phyloP scores from a whole-genome alignment of 2,113 vertebrate species.

The Brachyhypopomus gauderio region DNA sequence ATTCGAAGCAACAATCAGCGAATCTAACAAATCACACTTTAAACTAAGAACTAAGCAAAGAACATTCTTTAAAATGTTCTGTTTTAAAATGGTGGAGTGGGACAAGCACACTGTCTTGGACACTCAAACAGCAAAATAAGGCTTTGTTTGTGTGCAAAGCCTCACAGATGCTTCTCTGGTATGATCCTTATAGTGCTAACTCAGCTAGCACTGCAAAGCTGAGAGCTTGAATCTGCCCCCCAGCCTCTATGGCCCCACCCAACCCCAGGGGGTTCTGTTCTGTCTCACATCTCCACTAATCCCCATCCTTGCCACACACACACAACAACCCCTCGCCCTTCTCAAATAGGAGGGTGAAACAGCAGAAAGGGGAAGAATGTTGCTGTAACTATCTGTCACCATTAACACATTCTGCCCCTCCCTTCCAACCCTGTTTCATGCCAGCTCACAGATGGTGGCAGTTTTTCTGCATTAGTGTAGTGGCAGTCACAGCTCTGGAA shows the following conservation, averaged over 20 bases:
- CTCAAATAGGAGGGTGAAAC: neutral
- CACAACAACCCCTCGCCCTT: neutral
- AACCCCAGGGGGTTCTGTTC: constrained; percentile 1
- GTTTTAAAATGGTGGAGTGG: neutral
- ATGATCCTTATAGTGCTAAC: constrained; percentile 37
- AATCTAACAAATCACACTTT: neutral
- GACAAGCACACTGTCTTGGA: neutral
- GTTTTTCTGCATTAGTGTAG: neutral
- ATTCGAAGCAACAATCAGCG: neutral
- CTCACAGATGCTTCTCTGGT: constrained; percentile 24
- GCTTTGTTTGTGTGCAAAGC: neutral
- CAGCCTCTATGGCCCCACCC: constrained; percentile 1
- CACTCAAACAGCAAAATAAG: no score
- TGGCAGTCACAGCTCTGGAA: neutral
- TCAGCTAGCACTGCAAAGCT: constrained; percentile 18
- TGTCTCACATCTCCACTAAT: constrained; percentile 18
- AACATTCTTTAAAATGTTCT: no score
- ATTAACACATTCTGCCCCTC: neutral
- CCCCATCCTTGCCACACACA: constrained; percentile 11
- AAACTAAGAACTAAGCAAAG: no score
- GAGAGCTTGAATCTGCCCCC: constrained; percentile 8
- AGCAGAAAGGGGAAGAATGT: neutral
- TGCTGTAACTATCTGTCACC: neutral
- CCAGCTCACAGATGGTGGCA: constrained; percentile 28
- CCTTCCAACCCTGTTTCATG: neutral